Conservation (phyloP, 2,797 vertebrate genomes). For the Agapornis canus region DNA sequence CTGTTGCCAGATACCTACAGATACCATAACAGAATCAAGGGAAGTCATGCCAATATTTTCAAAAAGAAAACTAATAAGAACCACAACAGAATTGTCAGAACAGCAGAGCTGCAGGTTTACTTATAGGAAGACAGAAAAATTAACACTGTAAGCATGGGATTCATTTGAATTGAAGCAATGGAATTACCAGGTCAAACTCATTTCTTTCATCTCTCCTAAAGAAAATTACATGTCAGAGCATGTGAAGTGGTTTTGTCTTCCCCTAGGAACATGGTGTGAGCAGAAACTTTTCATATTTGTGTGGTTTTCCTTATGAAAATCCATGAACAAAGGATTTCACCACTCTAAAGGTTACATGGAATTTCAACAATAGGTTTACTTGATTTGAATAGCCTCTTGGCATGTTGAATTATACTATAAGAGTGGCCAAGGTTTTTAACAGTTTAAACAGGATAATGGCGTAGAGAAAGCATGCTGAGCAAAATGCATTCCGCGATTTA, state of each 20-base stretch:
- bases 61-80: background rate
- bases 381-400: slow-evolving; percentile 60
- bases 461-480: slow-evolving; percentile 34
- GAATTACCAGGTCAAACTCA: background rate
- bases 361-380: slow-evolving; percentile 44
- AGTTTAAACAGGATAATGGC: slow-evolving; percentile 60
- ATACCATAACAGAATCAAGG: background rate
- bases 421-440: slow-evolving; percentile 56
- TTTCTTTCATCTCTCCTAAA: slow-evolving; percentile 12
- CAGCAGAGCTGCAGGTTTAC: background rate
- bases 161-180: background rate
- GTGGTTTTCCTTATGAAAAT: slow-evolving; percentile 28
- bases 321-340: slow-evolving; percentile 32
- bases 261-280: background rate
- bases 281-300: slow-evolving; percentile 16
- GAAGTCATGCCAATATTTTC: background rate
- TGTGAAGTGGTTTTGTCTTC: background rate
- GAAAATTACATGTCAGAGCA: slow-evolving; percentile 22
- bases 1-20: background rate
- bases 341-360: slow-evolving; percentile 35
- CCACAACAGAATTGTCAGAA: background rate
- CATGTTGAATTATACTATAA: slow-evolving; percentile 54
- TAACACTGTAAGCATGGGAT: background rate
- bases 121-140: background rate
- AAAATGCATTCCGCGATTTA: slow-evolving; percentile 48